phyloP scores from a whole-genome alignment of 2,797 vertebrate species.

The Microtus californicus region DNA sequence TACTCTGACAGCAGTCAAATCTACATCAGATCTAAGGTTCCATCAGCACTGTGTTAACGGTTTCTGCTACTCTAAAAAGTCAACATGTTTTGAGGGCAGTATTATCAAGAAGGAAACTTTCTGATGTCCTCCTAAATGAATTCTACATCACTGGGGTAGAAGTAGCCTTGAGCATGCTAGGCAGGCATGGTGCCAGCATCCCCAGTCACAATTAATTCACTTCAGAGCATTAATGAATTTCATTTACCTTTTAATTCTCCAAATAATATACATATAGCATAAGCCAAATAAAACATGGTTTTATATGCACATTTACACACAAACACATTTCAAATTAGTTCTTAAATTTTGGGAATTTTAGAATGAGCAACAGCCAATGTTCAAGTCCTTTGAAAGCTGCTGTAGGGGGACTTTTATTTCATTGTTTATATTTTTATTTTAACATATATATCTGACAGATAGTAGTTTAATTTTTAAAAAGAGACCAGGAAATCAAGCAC shows the following conservation, averaged over 20 bases:
- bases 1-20: slow-evolving; percentile 14
- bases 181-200: not conserved
- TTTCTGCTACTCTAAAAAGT: slow-evolving; percentile 7
- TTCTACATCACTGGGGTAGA: not conserved
- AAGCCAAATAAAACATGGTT: slow-evolving; percentile 7
- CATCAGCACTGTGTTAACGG: not conserved
- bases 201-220: not conserved
- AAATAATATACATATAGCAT: not conserved
- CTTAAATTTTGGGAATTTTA: slow-evolving; percentile 40
- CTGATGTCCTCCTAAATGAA: slow-evolving; percentile 4
- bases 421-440: slow-evolving; percentile 62
- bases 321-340: slow-evolving; percentile 22
- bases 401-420: not conserved
- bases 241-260: slow-evolving; percentile 33
- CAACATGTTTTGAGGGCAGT: slow-evolving; percentile 34
- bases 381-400: slow-evolving; percentile 44
- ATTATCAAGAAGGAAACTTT: slow-evolving; percentile 23
- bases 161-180: not conserved
- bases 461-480: not conserved
- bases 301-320: not conserved
- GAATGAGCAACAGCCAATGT: slow-evolving; percentile 50
- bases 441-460: slow-evolving; percentile 1
- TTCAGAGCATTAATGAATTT: not conserved
- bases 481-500: slow-evolving; percentile 27
- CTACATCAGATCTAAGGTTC: not conserved